These are phyloP conservation scores for Nyctibius bracteatus DNA, from an alignment of 2,113 vertebrate species.

Conservation along the genomic window DNA sequence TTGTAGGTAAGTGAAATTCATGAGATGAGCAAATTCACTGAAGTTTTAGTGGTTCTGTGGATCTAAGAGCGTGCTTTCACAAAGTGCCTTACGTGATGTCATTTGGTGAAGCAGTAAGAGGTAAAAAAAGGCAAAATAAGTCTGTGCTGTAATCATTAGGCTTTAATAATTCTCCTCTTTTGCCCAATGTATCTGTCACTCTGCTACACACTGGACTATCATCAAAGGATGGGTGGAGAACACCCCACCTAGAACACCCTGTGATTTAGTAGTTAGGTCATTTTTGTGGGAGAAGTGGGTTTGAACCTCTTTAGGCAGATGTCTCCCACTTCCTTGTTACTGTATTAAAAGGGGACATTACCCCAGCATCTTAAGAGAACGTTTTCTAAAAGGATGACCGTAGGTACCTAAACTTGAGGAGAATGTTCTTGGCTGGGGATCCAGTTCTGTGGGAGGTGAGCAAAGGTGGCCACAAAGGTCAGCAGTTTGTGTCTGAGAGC, in stretches of 20 bases:
- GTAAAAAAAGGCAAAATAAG: background rate
- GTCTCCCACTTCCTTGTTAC: background rate
- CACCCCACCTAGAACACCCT: background rate
- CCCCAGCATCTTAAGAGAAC: background rate
- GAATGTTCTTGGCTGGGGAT: background rate
- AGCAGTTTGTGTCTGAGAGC: background rate
- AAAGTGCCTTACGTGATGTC: background rate
- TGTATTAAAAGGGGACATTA: background rate
- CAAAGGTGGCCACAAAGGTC: background rate
- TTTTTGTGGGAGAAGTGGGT: background rate
- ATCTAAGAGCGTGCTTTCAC: background rate
- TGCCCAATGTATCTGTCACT: background rate
- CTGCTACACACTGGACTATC: background rate
- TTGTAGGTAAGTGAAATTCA: background rate
- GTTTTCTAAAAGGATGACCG: background rate
- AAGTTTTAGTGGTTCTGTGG: background rate
- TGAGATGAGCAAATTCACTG: background rate
- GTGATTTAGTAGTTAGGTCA: conserved; percentile 15
- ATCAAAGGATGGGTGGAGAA: conserved; percentile 44
- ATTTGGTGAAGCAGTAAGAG: background rate
- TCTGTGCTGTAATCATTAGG: background rate
- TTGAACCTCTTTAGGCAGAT: background rate
- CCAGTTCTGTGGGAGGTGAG: background rate
- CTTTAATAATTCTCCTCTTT: background rate
- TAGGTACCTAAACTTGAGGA: background rate